These are phyloP conservation scores for Maccullochella peelii DNA, from an alignment of 2,113 vertebrate genomes.

Conservation along the genomic window DNA sequence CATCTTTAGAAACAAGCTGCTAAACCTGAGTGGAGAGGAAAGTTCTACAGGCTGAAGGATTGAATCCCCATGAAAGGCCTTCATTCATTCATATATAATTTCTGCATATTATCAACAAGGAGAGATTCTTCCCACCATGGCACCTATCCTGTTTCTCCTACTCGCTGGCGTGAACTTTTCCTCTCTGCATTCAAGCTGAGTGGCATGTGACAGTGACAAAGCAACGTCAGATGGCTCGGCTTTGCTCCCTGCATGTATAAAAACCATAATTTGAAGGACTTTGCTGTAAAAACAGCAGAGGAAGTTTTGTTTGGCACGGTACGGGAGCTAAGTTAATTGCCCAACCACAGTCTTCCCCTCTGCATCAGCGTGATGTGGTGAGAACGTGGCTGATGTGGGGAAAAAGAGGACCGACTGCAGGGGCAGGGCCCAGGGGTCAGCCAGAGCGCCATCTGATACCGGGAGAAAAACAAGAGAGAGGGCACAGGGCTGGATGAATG, in stretches of 20 bases:
- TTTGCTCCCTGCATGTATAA: slow-evolving; percentile 70
- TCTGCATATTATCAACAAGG: slow-evolving; percentile 48
- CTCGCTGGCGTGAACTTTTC: slow-evolving; percentile 44
- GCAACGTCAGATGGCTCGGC: slow-evolving; percentile 60
- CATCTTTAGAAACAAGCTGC: neutral
- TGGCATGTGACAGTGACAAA: slow-evolving; percentile 72
- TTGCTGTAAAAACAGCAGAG: slow-evolving; percentile 83
- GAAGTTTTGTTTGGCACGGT: slow-evolving; percentile 86
- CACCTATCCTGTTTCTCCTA: slow-evolving; percentile 47
- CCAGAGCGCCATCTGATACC: slow-evolving; percentile 71
- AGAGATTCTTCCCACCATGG: slow-evolving; percentile 35
- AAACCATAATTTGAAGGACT: slow-evolving; percentile 82
- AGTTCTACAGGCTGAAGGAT: slow-evolving; percentile 5
- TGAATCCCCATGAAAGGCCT: slow-evolving; percentile 56
- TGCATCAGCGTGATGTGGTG: slow-evolving; percentile 77
- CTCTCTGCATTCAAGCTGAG: slow-evolving; percentile 33
- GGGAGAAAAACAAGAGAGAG: slow-evolving; percentile 57
- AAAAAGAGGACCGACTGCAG: slow-evolving; percentile 53
- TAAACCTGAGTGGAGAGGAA: slow-evolving; percentile 29
- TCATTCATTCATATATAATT: slow-evolving; percentile 69
- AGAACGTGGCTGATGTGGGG: slow-evolving; percentile 68
- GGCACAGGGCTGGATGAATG: slow-evolving; percentile 42
- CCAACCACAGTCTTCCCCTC: slow-evolving; percentile 82
- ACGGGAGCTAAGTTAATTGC: slow-evolving; percentile 80
- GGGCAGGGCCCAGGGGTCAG: slow-evolving; percentile 69